A percentile compares a stretch with the other conserved stretches of the same genome.
Evolutionary conservation across 2,797 vertebrate genomes (phyloP).

Genomic region (Natrix natrix): DNA sequence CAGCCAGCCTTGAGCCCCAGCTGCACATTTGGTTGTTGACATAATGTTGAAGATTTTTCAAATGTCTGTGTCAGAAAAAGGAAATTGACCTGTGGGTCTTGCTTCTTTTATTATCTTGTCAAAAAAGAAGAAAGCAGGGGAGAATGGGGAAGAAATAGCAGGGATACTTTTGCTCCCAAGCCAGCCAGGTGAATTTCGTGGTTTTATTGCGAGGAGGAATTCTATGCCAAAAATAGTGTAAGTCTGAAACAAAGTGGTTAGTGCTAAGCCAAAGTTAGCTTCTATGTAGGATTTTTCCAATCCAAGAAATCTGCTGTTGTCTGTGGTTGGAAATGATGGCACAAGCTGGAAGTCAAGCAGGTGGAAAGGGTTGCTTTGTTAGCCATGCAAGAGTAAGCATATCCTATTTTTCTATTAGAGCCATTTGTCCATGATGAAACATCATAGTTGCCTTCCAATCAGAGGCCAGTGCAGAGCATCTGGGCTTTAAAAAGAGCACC

Average conservation of each 20-base stretch:
- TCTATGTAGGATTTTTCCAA: not conserved
- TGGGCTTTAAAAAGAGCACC: not conserved
- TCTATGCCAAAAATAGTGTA: not conserved
- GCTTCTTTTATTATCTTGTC: not conserved
- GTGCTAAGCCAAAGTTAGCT: not conserved
- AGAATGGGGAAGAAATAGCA: not conserved
- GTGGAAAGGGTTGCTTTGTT: not conserved
- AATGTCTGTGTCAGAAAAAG: constrained; percentile 17
- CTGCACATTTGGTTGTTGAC: constrained; percentile 13
- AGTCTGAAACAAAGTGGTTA: not conserved
- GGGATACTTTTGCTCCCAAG: not conserved
- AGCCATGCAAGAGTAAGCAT: not conserved
- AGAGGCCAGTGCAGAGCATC: not conserved
- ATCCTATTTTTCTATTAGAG: not conserved
- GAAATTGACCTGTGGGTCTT: not conserved
- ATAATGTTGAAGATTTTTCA: constrained; percentile 32
- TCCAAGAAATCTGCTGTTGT: not conserved
- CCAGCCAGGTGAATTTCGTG: not conserved
- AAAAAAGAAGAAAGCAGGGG: not conserved
- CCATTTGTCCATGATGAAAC: not conserved
- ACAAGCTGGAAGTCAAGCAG: not conserved
- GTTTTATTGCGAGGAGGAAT: not conserved
- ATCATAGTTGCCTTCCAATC: not conserved
- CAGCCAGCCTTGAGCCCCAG: constrained; percentile 11
- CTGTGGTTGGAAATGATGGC: not conserved